Evolutionary conservation across 2,888 invertebrate genomes (phyloP), one percentile per base, ranked within the genome.

Genomic region (Merodon equestris): DNA sequence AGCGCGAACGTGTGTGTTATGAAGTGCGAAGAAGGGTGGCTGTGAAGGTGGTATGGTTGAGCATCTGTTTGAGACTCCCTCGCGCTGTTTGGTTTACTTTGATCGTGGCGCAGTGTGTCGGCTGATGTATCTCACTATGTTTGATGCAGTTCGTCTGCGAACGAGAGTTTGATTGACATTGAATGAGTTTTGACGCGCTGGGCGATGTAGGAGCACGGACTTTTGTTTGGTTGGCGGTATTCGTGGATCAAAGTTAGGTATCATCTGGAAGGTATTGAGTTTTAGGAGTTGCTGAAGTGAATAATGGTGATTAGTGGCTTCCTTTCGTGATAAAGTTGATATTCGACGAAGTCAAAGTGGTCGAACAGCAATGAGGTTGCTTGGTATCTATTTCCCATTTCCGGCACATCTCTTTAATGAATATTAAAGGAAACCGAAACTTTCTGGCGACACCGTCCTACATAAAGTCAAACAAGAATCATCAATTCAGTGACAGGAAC

Each of bases 131-230:
- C 27, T 7, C 3, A 27, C 7, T 7, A 38, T 53, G 15, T 15
- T 10, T 60, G 60, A 53, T 44, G 19, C 3, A 13, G 57, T 60
- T 58, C 12, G 34, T 48, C 56, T 27, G 27, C 27, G 27, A 7
- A 27, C 3, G 27, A 27, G 38, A 61, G 61, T 60, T 70, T 76
- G 76, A 77, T 77, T 72, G 76, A 77, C 72, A 57, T 67, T 77
- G 72, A 66, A 72, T 56, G 47, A 19, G 27, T 64, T 50, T 71
- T 64, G 27, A 27, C 7, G 27, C 27, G 27, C 7, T 54, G 38
- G 54, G 60, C 45, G 58, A 40, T 58, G 34, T 18, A 50, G 17
- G 17, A 18, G 50, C 42, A 45, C 47, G 17, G 44, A 42, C 19
- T 53, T 50, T 58, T 71, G 64, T 76, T 71, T 66, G 44, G 64